A percentile compares a stretch with the other conserved stretches of the same genome.
phyloP scores from a whole-genome alignment of 2,113 vertebrate genomes.

The Seriola rivoliana region DNA sequence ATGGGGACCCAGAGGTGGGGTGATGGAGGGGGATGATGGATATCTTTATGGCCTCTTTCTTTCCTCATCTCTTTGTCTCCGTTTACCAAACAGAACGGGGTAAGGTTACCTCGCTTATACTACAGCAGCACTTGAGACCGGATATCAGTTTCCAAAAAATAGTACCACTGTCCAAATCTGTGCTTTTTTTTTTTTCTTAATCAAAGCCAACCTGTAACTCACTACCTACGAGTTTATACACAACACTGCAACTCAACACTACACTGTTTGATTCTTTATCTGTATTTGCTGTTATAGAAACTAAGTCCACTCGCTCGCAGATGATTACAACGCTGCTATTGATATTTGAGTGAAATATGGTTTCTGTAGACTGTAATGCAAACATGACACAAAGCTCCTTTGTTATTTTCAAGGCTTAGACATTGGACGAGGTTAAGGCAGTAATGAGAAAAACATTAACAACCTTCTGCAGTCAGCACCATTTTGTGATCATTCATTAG shows the following conservation, averaged over 20 bases:
- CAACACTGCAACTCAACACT: conserved; percentile 34
- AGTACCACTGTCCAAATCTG: conserved; percentile 23
- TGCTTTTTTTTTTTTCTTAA: conserved; percentile 44
- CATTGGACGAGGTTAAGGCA: conserved; percentile 18
- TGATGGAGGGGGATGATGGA: conserved; percentile 69
- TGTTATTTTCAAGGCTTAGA: conserved; percentile 4
- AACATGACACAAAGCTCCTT: conserved; percentile 46
- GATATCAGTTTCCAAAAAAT: conserved; percentile 55
- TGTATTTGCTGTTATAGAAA: conserved; percentile 47
- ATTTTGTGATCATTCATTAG: neutral
- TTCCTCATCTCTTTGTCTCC: conserved; percentile 75
- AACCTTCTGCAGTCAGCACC: rapidly evolving
- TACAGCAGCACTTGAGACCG: conserved; percentile 48
- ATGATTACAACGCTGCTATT: conserved; percentile 41
- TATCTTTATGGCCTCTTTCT: conserved; percentile 77
- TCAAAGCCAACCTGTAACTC: conserved; percentile 27
- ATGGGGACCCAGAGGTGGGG: conserved; percentile 53
- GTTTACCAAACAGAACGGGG: conserved; percentile 74
- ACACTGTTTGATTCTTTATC: conserved; percentile 22
- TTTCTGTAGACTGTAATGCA: conserved; percentile 23
- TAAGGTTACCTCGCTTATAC: conserved; percentile 62
- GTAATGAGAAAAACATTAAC: conserved; percentile 2
- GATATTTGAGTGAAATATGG: conserved; percentile 36
- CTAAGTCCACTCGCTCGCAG: neutral
- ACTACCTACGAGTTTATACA: conserved; percentile 37